These are phyloP conservation scores for Malurus melanocephalus DNA, from an alignment of 2,113 vertebrate species.

Conservation along the genomic window DNA sequence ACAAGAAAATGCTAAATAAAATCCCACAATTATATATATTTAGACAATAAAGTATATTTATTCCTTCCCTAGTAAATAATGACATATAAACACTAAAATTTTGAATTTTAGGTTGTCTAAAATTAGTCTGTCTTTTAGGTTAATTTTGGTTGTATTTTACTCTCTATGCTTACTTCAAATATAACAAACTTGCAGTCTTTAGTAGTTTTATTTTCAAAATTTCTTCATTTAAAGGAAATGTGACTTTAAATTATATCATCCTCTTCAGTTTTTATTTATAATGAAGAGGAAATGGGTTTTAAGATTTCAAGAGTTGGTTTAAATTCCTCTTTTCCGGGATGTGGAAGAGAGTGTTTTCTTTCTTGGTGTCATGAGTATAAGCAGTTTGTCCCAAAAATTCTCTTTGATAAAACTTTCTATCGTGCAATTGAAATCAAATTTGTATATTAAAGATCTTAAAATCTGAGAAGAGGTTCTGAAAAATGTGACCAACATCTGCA, in stretches of 20 bases:
- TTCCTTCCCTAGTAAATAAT: not conserved
- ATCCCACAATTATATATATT: not conserved
- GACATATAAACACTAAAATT: not conserved
- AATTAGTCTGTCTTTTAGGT: not conserved
- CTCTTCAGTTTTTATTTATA: not conserved
- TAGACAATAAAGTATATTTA: not conserved
- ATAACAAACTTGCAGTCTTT: not conserved
- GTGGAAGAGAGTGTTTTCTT: not conserved
- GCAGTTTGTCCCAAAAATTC: not conserved
- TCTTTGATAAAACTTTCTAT: not conserved
- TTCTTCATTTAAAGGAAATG: not conserved
- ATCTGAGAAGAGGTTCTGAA: not conserved
- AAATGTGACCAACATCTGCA: not conserved
- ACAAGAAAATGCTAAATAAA: not conserved
- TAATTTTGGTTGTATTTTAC: not conserved
- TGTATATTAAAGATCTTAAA: not conserved
- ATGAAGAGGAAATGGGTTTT: not conserved
- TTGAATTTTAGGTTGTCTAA: not conserved
- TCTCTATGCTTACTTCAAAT: not conserved
- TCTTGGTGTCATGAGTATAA: not conserved
- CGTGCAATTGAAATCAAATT: not conserved
- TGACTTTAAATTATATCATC: not conserved
- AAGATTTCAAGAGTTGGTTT: not conserved
- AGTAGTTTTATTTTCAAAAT: not conserved
- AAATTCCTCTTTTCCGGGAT: not conserved